These are phyloP conservation scores for Macroramphosus scolopax DNA, from an alignment of 2,797 vertebrate genomes.

Conservation along the genomic window DNA sequence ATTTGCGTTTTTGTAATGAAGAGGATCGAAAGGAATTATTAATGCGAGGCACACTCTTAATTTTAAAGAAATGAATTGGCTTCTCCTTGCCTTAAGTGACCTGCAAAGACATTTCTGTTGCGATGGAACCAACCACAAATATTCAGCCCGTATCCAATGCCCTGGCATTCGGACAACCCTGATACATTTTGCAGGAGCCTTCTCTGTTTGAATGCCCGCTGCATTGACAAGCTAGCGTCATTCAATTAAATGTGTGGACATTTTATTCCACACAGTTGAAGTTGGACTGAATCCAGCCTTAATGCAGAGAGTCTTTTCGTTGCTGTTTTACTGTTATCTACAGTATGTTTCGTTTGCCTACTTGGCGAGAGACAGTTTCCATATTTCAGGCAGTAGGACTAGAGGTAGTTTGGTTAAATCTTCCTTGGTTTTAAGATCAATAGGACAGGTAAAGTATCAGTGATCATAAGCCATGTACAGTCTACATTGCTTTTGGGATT, in stretches of 20 bases:
- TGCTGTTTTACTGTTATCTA: background rate
- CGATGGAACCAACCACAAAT: conserved; percentile 5
- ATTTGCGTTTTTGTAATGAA: background rate
- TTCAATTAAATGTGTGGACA: background rate
- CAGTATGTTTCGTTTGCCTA: background rate
- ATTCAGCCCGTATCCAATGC: background rate
- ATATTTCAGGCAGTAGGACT: background rate
- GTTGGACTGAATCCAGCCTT: background rate
- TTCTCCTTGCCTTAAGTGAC: background rate
- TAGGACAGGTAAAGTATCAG: background rate
- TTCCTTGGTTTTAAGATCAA: too few relatives aligned
- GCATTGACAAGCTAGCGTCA: background rate
- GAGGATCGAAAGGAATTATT: background rate
- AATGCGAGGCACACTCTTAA: too few relatives aligned
- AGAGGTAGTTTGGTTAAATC: too few relatives aligned
- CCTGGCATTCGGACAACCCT: background rate
- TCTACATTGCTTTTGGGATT: background rate
- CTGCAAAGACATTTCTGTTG: background rate
- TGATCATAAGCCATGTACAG: background rate
- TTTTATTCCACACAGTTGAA: background rate
- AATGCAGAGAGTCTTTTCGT: background rate
- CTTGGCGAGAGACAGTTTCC: background rate
- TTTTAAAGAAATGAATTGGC: background rate
- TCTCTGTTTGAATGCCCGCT: background rate
- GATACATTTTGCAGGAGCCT: background rate